Base-by-base conservation (phyloP, 2,797 vertebrate species). In the Alosa sapidissima region DNA sequence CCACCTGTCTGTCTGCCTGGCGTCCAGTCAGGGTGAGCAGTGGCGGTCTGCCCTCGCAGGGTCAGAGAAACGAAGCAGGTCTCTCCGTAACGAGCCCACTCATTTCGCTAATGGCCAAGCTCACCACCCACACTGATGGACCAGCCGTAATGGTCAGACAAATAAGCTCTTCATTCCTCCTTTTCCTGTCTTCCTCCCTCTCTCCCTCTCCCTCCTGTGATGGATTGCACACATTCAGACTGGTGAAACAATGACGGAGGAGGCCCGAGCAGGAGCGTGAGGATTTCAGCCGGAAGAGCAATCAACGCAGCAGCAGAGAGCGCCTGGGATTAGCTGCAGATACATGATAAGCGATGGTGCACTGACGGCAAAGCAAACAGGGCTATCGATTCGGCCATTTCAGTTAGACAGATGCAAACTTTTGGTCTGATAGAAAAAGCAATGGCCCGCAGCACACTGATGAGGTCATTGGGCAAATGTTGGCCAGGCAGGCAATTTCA, bases 81-180 rank as follows among this genome's bases (percentile, higher is more conserved):
- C 41, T 78, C 36, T 7, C 11, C 28, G 6, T 94, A 94, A 94
- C 93, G 93, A 93, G 93, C 91, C 91, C 91, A 90, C 93, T 95
- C 92, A 91, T 95, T 96, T 94, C 93, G 93, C 91, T 95, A 95
- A 95, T 95, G 93, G 94, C 93, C 89, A 91, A 92, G 91, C 93
- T 94, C 92, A 94, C 90, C 91, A 94, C 91, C 92, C 85, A 85
- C 88, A 83, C 91, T 90, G 92, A 94, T 91, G 88, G 89, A 91
- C 88, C 92, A 93, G 92, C 87, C 83, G 86, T 95, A 94, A 95
- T 93, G 94, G 93, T 94, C 94, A 92, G 89, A 94, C 89, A 91
- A 89, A 95, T 47, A 47, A 78, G 41, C 72, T 78, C 72, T 45
- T 78, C 41, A 91, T 94, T 91, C 91, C 91, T 21, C 47, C 48